Evolutionary conservation across 2,888 invertebrate genomes (phyloP), one percentile per base, ranked within the genome.

Genomic region (Drosophila siamana): DNA sequence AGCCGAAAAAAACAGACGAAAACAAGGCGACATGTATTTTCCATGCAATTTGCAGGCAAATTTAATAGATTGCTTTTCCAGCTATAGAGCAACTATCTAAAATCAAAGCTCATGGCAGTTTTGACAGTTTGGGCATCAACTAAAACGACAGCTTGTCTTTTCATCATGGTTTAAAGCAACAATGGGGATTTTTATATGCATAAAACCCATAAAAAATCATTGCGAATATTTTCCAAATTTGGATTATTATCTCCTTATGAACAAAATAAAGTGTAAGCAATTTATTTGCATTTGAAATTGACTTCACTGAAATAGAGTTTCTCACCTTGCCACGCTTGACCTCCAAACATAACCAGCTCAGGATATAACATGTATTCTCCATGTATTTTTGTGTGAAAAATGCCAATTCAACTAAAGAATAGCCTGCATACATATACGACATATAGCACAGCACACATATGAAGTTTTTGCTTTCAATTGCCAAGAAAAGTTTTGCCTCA

Each of bases 401-500:
- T 84, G 80, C 62, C 74, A 70, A 63, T 61, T 65, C 46, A 56
- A 52, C 66, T 55, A 44, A 65, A 62, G 26, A 71, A 74, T 54
- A 68, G 61, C 66, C 65, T 41, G 59, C 60, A 63, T 15, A 63
- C 40, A 40, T n/a, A 54, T 19, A 56, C 43, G 59, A 16, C 15
- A 19, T 30, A 1, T 3, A 6, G 11, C 16, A 54, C 9, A 24
- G 33, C 36, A 15, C 56, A 60, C 51, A 62, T 50, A 33, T 48
- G 46, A 19, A 60, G 47, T 61, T 54, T 67, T 62, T 62, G 68
- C 74, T 77, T 88, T 88, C 88, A 80, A 86, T 84, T 84, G 86
- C 67, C 88, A 88, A 80, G 71, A 79, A 82, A 84, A 83, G 63
- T 80, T 83, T 86, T 64, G 63, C 66, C 59, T 59, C 64, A 87